A percentile compares a stretch with the other conserved stretches of the same genome.
phyloP scores from a whole-genome alignment of 2,113 vertebrate species.

The Agapornis roseicollis region DNA sequence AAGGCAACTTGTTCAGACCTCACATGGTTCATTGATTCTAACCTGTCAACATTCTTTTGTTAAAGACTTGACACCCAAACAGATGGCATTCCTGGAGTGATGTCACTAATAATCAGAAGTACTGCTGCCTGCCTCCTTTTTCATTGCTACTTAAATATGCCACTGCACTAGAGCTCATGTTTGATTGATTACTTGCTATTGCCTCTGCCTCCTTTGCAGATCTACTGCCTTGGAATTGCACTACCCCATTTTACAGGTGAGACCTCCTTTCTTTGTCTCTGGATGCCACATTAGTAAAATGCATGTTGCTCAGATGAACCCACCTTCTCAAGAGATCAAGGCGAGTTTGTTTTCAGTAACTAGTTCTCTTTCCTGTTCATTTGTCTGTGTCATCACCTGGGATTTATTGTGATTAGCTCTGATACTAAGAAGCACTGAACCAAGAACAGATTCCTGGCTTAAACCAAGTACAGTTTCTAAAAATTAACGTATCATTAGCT shows the following conservation, averaged over 20 bases:
- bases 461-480: neutral
- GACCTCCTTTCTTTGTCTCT: neutral
- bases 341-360: neutral
- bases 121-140: constrained; percentile 19
- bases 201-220: neutral
- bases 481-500: neutral
- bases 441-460: neutral
- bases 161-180: neutral
- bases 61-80: neutral
- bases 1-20: neutral
- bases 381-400: neutral
- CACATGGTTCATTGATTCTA: neutral
- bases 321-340: neutral
- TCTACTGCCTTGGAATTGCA: neutral
- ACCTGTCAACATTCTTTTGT: neutral
- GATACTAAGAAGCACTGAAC: neutral
- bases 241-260: neutral
- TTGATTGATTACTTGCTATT: constrained; percentile 19
- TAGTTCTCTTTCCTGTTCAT: neutral
- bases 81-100: constrained; percentile 42
- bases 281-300: neutral
- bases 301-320: neutral
- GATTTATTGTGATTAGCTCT: neutral
- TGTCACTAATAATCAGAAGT: neutral
- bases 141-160: neutral